phyloP scores from a whole-genome alignment of 2,797 vertebrate species.

The Parambassis ranga region DNA sequence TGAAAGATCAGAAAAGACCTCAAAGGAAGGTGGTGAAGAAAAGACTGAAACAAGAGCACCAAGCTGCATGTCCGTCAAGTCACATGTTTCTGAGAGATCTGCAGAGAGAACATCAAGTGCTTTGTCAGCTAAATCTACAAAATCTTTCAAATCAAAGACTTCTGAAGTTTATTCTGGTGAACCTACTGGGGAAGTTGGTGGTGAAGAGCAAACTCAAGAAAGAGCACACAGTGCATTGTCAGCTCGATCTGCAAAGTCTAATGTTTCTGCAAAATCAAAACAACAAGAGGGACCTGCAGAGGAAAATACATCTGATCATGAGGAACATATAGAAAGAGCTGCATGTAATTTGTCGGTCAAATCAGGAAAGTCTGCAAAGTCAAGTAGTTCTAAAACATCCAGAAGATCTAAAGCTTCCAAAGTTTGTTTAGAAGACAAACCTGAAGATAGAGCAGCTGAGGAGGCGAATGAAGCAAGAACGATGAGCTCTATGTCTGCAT shows the following conservation, averaged over 20 bases:
- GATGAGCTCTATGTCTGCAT: conserved; percentile 28
- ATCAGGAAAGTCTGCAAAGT: conserved; percentile 50
- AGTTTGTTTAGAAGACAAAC: background rate
- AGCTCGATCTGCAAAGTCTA: conserved; percentile 44
- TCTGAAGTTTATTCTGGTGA: conserved; percentile 9
- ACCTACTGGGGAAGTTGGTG: background rate
- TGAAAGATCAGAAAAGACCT: conserved; percentile 37
- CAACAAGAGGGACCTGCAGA: background rate
- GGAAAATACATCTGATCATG: background rate
- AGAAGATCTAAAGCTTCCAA: conserved; percentile 27
- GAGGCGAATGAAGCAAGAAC: conserved; percentile 17
- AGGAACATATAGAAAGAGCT: conserved; percentile 10
- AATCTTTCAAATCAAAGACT: conserved; percentile 32
- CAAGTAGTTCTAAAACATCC: conserved; percentile 42
- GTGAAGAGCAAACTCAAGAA: conserved; percentile 9
- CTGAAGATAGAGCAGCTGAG: background rate
- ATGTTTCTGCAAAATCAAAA: conserved; percentile 31
- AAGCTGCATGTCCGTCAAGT: background rate
- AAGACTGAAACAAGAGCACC: conserved; percentile 23
- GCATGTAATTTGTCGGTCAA: conserved; percentile 34
- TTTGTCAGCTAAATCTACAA: conserved; percentile 55
- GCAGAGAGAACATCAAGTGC: conserved; percentile 12
- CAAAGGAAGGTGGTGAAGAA: conserved; percentile 6
- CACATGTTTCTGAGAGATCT: conserved; percentile 1
- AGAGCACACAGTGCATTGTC: conserved; percentile 42